Evolutionary conservation across 2,797 vertebrate species (phyloP).

Genomic region (Arctocebus calabarensis): DNA sequence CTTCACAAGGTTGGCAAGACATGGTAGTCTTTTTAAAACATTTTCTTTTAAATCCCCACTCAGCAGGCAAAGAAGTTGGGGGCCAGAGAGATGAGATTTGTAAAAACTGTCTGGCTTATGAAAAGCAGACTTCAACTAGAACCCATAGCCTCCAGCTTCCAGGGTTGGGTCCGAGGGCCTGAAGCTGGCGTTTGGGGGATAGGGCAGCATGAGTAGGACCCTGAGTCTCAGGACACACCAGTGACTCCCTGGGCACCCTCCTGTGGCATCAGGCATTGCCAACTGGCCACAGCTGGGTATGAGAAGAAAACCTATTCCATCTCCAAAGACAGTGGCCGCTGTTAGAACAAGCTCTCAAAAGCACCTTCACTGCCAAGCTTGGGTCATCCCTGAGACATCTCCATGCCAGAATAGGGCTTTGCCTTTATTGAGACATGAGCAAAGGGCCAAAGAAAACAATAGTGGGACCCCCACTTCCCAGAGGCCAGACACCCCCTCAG

Average conservation of each 20-base stretch:
- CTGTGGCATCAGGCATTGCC: background rate
- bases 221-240: background rate
- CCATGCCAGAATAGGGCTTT: background rate
- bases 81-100: background rate
- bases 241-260: background rate
- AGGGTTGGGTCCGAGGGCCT: background rate
- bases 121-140: background rate
- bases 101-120: background rate
- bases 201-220: accelerated
- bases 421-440: background rate
- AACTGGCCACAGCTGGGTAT: accelerated
- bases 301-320: background rate
- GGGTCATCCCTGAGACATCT: background rate
- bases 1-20: background rate
- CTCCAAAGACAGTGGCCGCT: constrained; percentile 8
- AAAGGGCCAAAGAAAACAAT: constrained; percentile 68
- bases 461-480: background rate
- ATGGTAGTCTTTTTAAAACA: background rate
- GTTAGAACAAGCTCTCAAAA: constrained; percentile 24
- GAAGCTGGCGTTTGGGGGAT: background rate
- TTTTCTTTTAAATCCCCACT: background rate
- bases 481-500: background rate
- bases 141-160: background rate
- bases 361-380: background rate
- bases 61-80: background rate